Percentiles rank a stretch among this genome's conserved stretches.
These are phyloP conservation scores for Eulemur mongoz DNA, from an alignment of 2,797 vertebrate genomes.

Conservation along the genomic window DNA sequence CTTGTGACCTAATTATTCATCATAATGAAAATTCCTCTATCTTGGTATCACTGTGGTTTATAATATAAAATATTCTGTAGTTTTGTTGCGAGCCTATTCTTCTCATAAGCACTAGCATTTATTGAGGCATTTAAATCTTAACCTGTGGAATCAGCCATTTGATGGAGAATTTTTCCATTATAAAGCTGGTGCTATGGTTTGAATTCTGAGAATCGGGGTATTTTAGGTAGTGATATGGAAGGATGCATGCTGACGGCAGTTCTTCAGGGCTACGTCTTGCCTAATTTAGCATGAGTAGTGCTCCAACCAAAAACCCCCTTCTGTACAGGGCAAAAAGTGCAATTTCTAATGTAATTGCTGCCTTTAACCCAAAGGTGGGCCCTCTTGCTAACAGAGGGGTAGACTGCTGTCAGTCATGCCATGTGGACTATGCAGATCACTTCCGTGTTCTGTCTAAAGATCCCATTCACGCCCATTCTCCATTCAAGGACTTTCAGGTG, in stretches of 20 bases:
- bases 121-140: conserved; percentile 12
- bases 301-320: neutral
- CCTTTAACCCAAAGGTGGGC: neutral
- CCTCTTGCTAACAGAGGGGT: neutral
- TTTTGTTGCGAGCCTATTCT: neutral
- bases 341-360: neutral
- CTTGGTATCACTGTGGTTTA: neutral
- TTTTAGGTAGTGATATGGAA: neutral
- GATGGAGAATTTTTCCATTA: neutral
- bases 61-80: neutral
- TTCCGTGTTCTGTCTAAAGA: neutral
- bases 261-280: neutral
- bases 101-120: neutral
- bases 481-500: neutral
- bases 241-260: neutral
- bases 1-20: neutral
- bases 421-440: neutral
- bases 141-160: neutral
- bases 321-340: neutral
- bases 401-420: neutral
- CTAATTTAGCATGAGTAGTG: neutral
- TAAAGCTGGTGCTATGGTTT: neutral
- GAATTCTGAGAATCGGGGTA: neutral
- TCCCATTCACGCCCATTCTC: neutral
- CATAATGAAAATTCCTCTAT: neutral